These are phyloP conservation scores for Eremophila alpestris DNA, from an alignment of 2,797 vertebrate species.

Conservation along the genomic window DNA sequence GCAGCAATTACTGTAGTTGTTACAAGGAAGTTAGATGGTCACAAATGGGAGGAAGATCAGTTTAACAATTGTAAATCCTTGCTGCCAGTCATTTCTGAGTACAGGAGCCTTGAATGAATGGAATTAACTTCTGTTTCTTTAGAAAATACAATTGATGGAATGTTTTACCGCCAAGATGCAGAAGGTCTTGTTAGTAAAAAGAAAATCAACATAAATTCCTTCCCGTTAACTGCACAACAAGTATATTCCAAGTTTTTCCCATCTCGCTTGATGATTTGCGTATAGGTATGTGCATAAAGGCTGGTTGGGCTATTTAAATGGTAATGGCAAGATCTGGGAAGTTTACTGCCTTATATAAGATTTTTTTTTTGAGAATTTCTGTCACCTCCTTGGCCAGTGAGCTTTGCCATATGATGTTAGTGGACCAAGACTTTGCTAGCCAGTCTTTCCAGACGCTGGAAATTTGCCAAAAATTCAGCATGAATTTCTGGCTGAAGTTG, in stretches of 20 bases:
- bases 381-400: neutral
- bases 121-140: neutral
- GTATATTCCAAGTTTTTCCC: neutral
- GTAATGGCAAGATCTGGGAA: neutral
- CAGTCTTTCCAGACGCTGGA: neutral
- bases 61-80: neutral
- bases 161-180: neutral
- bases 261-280: neutral
- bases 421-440: neutral
- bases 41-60: neutral
- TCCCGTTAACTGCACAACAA: neutral
- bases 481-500: neutral
- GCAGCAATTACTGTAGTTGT: neutral
- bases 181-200: neutral
- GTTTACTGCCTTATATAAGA: neutral
- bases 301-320: neutral
- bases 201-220: neutral
- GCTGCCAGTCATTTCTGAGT: neutral
- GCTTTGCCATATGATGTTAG: neutral
- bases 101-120: neutral
- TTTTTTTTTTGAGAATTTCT: neutral
- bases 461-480: neutral
- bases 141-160: neutral
- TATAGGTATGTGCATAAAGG: neutral
- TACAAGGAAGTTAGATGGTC: neutral